Evolutionary conservation across 2,797 vertebrate genomes (phyloP).

Genomic region (Thripadectes ignobilis): DNA sequence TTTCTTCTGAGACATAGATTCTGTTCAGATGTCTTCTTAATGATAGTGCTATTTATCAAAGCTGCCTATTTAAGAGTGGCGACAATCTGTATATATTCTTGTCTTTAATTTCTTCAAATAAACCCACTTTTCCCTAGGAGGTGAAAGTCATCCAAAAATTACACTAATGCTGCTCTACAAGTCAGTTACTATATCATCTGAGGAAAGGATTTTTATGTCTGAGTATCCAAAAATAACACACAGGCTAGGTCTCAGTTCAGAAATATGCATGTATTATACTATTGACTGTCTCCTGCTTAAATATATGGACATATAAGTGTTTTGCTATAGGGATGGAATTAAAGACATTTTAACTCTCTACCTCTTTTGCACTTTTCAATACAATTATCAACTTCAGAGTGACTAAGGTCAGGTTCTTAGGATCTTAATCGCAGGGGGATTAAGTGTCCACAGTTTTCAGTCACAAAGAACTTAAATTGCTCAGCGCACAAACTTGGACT

Average conservation of each 20-base stretch:
- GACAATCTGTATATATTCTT: neutral
- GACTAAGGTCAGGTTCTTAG: neutral
- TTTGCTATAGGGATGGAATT: neutral
- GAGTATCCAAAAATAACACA: neutral
- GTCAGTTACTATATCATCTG: neutral
- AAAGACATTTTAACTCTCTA: neutral
- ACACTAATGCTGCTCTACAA: neutral
- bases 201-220: neutral
- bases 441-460: neutral
- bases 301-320: fast-evolving
- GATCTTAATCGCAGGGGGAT: neutral
- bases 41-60: neutral
- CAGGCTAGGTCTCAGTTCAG: neutral
- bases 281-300: neutral
- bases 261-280: neutral
- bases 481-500: neutral
- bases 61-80: neutral
- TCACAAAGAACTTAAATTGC: neutral
- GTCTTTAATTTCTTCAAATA: neutral
- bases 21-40: neutral
- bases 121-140: neutral
- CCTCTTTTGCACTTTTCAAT: neutral
- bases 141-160: neutral
- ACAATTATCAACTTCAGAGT: neutral
- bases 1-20: neutral